Evolutionary conservation across 2,797 vertebrate species (phyloP).

Genomic region (Acrossocheilus wenchowensis): DNA sequence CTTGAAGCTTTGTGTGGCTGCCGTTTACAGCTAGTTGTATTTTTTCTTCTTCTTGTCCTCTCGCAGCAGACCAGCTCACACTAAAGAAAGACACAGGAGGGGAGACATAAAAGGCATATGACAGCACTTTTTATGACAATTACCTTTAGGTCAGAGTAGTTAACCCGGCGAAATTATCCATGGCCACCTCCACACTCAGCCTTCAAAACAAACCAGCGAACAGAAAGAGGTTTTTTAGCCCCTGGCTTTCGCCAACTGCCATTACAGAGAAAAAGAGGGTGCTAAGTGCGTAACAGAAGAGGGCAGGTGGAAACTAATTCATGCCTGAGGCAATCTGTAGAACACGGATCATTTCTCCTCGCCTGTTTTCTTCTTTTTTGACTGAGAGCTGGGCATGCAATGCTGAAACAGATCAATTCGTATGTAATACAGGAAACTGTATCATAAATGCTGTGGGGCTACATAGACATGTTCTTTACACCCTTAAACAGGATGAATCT

Average conservation of each 20-base stretch:
- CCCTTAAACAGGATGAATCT: background rate
- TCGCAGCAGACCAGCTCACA: background rate
- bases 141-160: conserved; percentile 66
- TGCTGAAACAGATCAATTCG: conserved; percentile 55
- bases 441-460: conserved; percentile 21
- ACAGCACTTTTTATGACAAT: conserved; percentile 62
- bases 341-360: conserved; percentile 64
- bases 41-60: background rate
- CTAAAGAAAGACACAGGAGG: conserved; percentile 45
- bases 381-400: conserved; percentile 44
- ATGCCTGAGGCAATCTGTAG: conserved; percentile 59
- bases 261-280: conserved; percentile 63
- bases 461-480: background rate
- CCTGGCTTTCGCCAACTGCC: conserved; percentile 60
- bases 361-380: conserved; percentile 50
- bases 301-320: conserved; percentile 67
- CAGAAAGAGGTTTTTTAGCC: conserved; percentile 61
- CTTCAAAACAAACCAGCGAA: conserved; percentile 62
- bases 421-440: conserved; percentile 42
- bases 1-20: background rate
- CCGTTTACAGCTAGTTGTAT: background rate
- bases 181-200: conserved; percentile 56
- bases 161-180: conserved; percentile 65
- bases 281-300: conserved; percentile 65
- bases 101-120: conserved; percentile 57